These are phyloP conservation scores for Lithosia quadra DNA, from an alignment of 2,888 invertebrate genomes.

Conservation along the genomic window DNA sequence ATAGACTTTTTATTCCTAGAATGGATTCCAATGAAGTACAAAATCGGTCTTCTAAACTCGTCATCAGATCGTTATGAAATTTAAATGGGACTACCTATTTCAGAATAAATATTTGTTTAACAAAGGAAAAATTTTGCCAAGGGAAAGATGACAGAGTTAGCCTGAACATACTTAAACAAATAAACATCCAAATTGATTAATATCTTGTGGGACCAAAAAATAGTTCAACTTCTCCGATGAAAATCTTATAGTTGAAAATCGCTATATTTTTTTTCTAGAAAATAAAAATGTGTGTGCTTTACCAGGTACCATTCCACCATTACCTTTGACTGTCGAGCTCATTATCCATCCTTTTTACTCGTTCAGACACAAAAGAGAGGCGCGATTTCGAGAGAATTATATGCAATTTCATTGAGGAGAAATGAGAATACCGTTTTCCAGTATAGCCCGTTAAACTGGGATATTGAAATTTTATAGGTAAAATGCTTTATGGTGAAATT, in stretches of 20 bases:
- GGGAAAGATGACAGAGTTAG: too few relatives aligned
- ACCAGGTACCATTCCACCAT: conserved; percentile 37
- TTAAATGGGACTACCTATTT: too few relatives aligned
- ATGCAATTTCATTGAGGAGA: conserved; percentile 75
- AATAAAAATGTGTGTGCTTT: neutral
- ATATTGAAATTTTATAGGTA: conserved; percentile 72
- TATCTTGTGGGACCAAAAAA: too few relatives aligned
- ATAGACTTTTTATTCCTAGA: too few relatives aligned
- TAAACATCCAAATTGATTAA: too few relatives aligned
- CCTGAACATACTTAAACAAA: too few relatives aligned
- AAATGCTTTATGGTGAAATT: conserved; percentile 55
- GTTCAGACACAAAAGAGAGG: conserved; percentile 57
- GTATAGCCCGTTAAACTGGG: conserved; percentile 58
- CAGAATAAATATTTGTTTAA: too few relatives aligned
- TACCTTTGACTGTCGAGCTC: conserved; percentile 55
- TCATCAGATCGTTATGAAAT: too few relatives aligned
- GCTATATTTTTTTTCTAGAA: neutral
- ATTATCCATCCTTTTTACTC: conserved; percentile 54
- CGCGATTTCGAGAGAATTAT: conserved; percentile 69
- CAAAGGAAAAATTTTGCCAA: too few relatives aligned
- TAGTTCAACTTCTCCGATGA: too few relatives aligned
- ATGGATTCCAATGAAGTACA: too few relatives aligned
- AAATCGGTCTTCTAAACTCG: too few relatives aligned
- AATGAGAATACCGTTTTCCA: conserved; percentile 65
- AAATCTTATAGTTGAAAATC: neutral